Evolutionary conservation across 2,797 vertebrate genomes (phyloP).

Genomic region (Mormyrops boulengeri): DNA sequence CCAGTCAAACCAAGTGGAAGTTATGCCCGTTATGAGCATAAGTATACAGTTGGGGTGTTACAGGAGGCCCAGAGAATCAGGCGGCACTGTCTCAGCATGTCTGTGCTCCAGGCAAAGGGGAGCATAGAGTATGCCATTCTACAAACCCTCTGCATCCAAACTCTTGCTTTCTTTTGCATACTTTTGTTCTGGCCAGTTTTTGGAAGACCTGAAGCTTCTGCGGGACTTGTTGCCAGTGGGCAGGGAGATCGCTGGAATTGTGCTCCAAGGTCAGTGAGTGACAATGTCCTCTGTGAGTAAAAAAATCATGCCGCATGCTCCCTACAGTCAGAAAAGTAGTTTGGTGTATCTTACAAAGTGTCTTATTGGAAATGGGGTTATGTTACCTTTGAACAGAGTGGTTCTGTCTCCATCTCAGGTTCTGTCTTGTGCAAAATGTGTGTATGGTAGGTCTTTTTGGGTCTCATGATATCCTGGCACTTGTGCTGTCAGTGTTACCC

Average conservation of each 20-base stretch:
- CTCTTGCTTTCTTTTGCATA: neutral
- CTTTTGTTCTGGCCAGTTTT: conserved; percentile 57
- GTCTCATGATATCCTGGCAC: neutral
- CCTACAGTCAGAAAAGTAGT: neutral
- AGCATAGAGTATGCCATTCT: neutral
- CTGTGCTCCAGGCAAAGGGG: neutral
- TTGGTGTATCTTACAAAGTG: neutral
- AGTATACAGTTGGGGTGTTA: neutral
- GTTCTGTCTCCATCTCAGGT: neutral
- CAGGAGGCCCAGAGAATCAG: neutral
- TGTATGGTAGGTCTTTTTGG: neutral
- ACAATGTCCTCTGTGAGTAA: neutral
- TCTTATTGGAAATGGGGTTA: neutral
- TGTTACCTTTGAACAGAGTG: neutral
- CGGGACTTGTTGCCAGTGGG: conserved; percentile 77
- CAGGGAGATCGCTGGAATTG: conserved; percentile 81
- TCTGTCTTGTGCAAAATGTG: neutral
- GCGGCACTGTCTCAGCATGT: neutral
- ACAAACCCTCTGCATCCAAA: neutral
- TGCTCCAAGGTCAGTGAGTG: conserved; percentile 71
- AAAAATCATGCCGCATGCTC: conserved; percentile 16
- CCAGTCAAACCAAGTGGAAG: neutral
- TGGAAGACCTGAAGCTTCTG: conserved; percentile 70
- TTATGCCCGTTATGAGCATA: neutral
- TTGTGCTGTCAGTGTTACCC: neutral